phyloP scores from a whole-genome alignment of 2,113 vertebrate genomes.

The Halichoeres trimaculatus region DNA sequence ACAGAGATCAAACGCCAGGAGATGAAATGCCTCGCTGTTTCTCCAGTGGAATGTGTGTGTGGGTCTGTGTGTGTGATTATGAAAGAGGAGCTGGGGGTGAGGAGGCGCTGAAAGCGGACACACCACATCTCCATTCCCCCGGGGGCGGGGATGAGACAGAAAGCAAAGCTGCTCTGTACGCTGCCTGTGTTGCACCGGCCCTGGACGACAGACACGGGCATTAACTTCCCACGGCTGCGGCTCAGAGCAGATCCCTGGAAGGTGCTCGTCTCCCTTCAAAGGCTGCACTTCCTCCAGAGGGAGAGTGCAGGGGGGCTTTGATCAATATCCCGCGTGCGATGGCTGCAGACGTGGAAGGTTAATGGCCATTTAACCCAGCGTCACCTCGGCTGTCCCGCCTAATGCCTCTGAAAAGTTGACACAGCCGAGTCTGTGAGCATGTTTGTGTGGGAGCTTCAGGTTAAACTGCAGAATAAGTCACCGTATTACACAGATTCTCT shows the following conservation, averaged over 20 bases:
- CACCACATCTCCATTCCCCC: conserved; percentile 40
- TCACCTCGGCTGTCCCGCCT: conserved; percentile 63
- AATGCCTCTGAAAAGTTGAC: conserved; percentile 67
- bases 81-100: conserved; percentile 26
- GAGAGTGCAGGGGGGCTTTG: conserved; percentile 53
- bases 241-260: conserved; percentile 54
- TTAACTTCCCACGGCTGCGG: conserved; percentile 33
- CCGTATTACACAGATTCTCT: conserved; percentile 20
- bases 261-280: conserved; percentile 66
- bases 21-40: conserved; percentile 53
- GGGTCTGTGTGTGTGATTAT: conserved; percentile 30
- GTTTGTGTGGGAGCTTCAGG: conserved; percentile 4
- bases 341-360: conserved; percentile 67
- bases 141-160: conserved; percentile 35
- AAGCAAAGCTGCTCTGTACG: conserved; percentile 40
- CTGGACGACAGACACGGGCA: conserved; percentile 48
- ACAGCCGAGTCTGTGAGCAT: conserved; percentile 33
- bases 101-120: conserved; percentile 33
- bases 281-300: conserved; percentile 46
- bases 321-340: conserved; percentile 69
- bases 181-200: conserved; percentile 12
- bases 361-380: conserved; percentile 78
- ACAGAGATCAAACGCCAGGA: conserved; percentile 56
- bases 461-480: neutral
- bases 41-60: conserved; percentile 24